These are phyloP conservation scores for Odontamblyopus rebecca DNA, from an alignment of 2,797 vertebrate genomes.

Conservation along the genomic window DNA sequence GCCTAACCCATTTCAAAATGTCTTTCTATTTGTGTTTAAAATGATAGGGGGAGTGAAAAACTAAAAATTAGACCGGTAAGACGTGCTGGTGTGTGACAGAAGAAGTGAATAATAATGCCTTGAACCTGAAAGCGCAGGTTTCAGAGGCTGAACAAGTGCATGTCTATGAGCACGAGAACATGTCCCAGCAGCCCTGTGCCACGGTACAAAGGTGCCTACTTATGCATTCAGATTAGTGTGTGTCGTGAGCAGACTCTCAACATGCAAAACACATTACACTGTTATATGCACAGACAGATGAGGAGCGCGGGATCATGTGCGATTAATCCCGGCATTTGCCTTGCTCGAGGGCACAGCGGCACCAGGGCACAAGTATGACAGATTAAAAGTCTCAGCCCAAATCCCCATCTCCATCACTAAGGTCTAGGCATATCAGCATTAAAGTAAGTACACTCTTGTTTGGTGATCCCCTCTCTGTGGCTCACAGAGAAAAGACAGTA, in stretches of 20 bases:
- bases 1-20: not conserved
- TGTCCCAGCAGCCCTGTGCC: conserved; percentile 47
- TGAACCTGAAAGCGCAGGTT: conserved; percentile 43
- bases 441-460: conserved; percentile 29
- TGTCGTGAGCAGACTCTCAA: not conserved
- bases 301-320: conserved; percentile 21
- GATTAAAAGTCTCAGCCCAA: conserved; percentile 58
- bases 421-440: conserved; percentile 24
- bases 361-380: conserved; percentile 32
- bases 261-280: conserved; percentile 10
- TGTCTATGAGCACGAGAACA: conserved; percentile 31
- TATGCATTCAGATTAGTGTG: not conserved
- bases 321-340: conserved; percentile 50
- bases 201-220: conserved; percentile 33
- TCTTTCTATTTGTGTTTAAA: not conserved
- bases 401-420: conserved; percentile 43
- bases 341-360: conserved; percentile 51
- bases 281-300: conserved; percentile 2
- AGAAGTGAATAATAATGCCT: conserved; percentile 44
- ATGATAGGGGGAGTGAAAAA: not conserved
- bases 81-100: conserved; percentile 18
- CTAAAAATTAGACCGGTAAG: conserved; percentile 7
- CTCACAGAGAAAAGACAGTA: not conserved
- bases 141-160: conserved; percentile 44
- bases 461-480: not conserved